Evolutionary conservation across 2,797 vertebrate genomes (phyloP).

Genomic region (Epinephelus malabaricus): DNA sequence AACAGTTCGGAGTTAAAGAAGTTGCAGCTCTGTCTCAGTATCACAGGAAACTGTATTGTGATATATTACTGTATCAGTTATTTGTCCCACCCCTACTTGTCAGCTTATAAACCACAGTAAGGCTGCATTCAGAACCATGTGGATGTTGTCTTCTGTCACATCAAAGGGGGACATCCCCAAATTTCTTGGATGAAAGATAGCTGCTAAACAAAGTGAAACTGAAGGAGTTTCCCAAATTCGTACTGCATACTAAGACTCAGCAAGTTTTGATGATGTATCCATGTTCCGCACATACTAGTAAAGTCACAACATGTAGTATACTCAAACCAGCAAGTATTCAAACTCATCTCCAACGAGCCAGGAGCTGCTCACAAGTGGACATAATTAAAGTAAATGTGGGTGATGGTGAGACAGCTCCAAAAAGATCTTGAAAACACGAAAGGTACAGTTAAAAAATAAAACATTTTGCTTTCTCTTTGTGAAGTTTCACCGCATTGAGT

Average conservation of each 20-base stretch:
- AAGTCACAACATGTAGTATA: not conserved
- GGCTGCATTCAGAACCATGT: not conserved
- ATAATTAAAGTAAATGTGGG: too few relatives aligned
- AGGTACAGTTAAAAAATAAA: too few relatives aligned
- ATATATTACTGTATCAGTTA: not conserved
- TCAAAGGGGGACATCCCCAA: not conserved
- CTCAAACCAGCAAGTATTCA: not conserved
- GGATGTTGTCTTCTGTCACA: not conserved
- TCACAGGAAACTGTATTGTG: slow-evolving; percentile 29
- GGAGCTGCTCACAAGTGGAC: too few relatives aligned
- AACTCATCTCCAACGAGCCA: too few relatives aligned
- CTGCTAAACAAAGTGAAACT: not conserved
- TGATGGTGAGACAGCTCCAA: too few relatives aligned
- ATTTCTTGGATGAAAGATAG: not conserved
- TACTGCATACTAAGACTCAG: not conserved
- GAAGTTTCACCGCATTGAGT: too few relatives aligned
- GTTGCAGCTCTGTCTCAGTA: not conserved
- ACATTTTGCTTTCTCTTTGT: too few relatives aligned
- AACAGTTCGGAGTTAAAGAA: not conserved
- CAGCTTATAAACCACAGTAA: not conserved
- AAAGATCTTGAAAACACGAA: too few relatives aligned
- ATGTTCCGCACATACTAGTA: too few relatives aligned
- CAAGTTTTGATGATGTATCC: not conserved
- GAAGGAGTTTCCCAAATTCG: not conserved
- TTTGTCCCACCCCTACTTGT: slow-evolving; percentile 6